These are phyloP conservation scores for Neoarius graeffei DNA, from an alignment of 2,113 vertebrate species.

Conservation along the genomic window DNA sequence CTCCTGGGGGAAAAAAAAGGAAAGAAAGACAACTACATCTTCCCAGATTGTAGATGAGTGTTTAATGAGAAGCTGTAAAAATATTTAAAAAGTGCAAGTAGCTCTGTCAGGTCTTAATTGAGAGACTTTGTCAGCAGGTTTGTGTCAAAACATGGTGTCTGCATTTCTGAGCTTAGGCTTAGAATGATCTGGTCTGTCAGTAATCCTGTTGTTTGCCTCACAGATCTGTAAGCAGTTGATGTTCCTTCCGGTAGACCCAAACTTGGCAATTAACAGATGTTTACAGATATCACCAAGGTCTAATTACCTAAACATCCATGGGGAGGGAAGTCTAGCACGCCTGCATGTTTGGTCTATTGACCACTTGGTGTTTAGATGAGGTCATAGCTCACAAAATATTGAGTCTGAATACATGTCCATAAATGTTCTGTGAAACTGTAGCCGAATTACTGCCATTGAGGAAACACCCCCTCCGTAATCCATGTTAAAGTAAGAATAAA, in stretches of 20 bases:
- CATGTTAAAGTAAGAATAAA: constrained; percentile 25
- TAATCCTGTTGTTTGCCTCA: constrained; percentile 36
- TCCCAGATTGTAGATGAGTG: not conserved
- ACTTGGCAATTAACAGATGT: constrained; percentile 46
- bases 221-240: constrained; percentile 24
- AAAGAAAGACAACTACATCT: not conserved
- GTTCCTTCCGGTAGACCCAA: constrained; percentile 26
- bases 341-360: constrained; percentile 61
- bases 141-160: constrained; percentile 25
- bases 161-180: constrained; percentile 3
- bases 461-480: not conserved
- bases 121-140: constrained; percentile 38
- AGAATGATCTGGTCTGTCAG: constrained; percentile 32
- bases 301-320: constrained; percentile 41
- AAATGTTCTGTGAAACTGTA: constrained; percentile 64
- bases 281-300: constrained; percentile 45
- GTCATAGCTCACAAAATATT: constrained; percentile 57
- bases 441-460: constrained; percentile 18
- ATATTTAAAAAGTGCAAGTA: not conserved
- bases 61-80: not conserved
- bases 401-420: constrained; percentile 47
- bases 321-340: constrained; percentile 9
- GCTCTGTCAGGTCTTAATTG: constrained; percentile 5
- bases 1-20: not conserved
- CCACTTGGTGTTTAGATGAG: constrained; percentile 56